A percentile compares a stretch with the other conserved stretches of the same genome.
phyloP scores from a whole-genome alignment of 2,113 vertebrate species.

The Poicephalus meyeri region DNA sequence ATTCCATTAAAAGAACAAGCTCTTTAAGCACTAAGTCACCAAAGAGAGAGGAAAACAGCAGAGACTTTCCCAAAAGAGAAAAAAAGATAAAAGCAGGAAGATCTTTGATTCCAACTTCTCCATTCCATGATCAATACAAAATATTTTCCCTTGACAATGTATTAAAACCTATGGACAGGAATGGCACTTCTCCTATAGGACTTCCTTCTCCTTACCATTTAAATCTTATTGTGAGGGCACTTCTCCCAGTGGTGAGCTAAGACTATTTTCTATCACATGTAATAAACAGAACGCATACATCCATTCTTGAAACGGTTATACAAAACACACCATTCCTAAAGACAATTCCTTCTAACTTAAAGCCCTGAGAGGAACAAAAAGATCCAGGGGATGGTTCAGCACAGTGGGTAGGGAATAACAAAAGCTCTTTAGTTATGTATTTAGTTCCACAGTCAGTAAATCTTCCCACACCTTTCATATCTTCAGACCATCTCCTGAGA shows the following conservation, averaged over 20 bases:
- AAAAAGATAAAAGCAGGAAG: background rate
- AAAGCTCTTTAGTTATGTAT: background rate
- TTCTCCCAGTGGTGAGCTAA: background rate
- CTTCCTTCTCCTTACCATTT: background rate
- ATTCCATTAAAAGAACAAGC: background rate
- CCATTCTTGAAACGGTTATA: background rate
- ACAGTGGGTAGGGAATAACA: background rate
- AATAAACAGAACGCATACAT: background rate
- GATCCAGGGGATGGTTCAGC: background rate
- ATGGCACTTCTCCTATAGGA: background rate
- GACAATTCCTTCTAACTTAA: background rate
- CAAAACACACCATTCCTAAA: background rate
- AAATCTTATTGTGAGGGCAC: background rate
- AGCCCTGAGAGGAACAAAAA: background rate
- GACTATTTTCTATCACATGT: background rate
- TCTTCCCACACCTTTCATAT: background rate
- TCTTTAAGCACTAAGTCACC: background rate
- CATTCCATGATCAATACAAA: background rate
- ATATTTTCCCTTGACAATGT: background rate
- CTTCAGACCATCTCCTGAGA: background rate
- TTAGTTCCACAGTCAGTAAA: background rate
- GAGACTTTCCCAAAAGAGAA: background rate
- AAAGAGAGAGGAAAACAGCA: background rate
- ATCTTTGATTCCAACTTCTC: background rate
- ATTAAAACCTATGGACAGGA: background rate